Percentiles rank a stretch among this genome's conserved stretches.
Conservation (phyloP, 2,113 vertebrate species). For the Petaurus breviceps region DNA sequence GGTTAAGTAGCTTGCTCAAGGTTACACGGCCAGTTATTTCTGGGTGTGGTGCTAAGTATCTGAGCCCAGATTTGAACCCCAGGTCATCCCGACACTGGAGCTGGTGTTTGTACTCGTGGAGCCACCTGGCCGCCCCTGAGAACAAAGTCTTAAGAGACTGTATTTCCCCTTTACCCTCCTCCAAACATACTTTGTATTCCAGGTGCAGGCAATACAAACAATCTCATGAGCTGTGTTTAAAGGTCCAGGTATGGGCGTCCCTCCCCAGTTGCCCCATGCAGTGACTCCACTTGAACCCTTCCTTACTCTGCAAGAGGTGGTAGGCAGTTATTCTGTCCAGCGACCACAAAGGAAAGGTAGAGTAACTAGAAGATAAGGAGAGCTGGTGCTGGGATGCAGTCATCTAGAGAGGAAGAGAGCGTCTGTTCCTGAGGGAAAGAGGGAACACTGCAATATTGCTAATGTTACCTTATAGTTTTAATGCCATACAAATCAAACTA, state of each 20-base stretch:
- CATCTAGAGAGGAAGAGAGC: background rate
- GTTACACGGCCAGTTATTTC: too few relatives aligned
- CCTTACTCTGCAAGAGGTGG: background rate
- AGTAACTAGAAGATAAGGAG: background rate
- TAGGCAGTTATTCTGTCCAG: background rate
- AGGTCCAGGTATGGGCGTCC: background rate
- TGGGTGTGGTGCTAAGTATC: too few relatives aligned
- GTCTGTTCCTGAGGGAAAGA: background rate
- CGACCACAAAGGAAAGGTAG: background rate
- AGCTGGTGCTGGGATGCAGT: background rate
- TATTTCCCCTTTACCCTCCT: background rate
- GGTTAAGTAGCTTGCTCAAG: too few relatives aligned
- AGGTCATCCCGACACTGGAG: too few relatives aligned
- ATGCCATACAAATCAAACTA: background rate
- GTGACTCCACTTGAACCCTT: background rate
- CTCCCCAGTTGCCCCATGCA: background rate
- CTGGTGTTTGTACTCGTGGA: too few relatives aligned
- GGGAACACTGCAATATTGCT: too few relatives aligned
- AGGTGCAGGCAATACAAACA: background rate
- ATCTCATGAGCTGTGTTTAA: background rate
- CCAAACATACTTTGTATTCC: background rate
- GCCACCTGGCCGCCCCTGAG: too few relatives aligned
- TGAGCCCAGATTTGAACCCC: too few relatives aligned
- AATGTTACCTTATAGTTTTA: background rate
- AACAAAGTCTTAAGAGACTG: background rate